Evolutionary conservation across 2,888 invertebrate species (phyloP).

Genomic region (Hemaris fuciformis): DNA sequence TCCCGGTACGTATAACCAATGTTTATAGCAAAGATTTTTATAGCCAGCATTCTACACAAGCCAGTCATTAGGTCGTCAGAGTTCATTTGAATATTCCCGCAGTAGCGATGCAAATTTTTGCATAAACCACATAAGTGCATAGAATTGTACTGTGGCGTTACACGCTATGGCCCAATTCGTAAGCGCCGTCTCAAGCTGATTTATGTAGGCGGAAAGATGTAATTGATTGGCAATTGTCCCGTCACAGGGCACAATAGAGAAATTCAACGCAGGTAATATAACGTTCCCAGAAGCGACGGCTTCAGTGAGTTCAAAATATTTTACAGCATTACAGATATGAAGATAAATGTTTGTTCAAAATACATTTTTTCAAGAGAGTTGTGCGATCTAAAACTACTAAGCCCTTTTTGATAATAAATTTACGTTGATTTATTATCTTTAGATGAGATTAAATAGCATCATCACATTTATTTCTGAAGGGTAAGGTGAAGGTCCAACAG

Average conservation of each 20-base stretch:
- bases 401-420: too few species aligned
- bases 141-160: constrained; percentile 23
- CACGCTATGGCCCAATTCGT: constrained; percentile 15
- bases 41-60: constrained; percentile 12
- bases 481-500: too few species aligned
- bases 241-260: constrained; percentile 22
- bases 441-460: too few species aligned
- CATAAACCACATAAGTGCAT: constrained; percentile 32
- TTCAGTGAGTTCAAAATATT: not conserved
- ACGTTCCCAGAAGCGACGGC: not conserved
- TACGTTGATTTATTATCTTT: too few species aligned
- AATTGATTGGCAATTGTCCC: constrained; percentile 50
- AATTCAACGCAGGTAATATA: not conserved
- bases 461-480: too few species aligned
- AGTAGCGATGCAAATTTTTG: constrained; percentile 34
- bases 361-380: not conserved
- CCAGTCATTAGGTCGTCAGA: constrained; percentile 21
- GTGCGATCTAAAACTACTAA: too few species aligned
- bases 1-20: constrained; percentile 28
- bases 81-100: constrained; percentile 36
- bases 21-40: constrained; percentile 20
- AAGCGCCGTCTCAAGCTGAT: constrained; percentile 38
- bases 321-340: not conserved
- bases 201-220: constrained; percentile 44
- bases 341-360: not conserved